Conservation (phyloP, 2,113 vertebrate species). For the Oncorhynchus mykiss region DNA sequence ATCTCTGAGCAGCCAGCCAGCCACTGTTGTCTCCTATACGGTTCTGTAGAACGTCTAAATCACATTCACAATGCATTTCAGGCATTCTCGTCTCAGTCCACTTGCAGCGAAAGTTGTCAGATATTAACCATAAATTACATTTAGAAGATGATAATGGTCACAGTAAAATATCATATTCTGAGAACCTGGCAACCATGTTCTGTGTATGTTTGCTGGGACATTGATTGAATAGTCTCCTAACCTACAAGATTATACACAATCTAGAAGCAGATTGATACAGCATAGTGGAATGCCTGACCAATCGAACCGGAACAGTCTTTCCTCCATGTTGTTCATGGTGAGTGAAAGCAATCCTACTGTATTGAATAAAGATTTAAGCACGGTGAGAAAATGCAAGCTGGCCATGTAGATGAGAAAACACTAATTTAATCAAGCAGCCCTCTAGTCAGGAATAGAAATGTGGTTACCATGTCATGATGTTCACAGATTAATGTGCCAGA, state of each 20-base stretch:
- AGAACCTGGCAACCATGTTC: too few species aligned
- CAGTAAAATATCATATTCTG: too few species aligned
- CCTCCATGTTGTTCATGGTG: not conserved
- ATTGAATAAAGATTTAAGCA: not conserved
- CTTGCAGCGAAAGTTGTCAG: not conserved
- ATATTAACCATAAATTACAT: not conserved
- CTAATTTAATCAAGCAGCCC: constrained; percentile 2
- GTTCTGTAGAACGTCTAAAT: constrained; percentile 6
- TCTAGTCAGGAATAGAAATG: not conserved
- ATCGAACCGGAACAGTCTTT: not conserved
- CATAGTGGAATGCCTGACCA: not conserved
- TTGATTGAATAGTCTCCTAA: too few species aligned
- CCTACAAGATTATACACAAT: not conserved
- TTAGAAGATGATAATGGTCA: not conserved
- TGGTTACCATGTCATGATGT: constrained; percentile 12
- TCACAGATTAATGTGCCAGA: not conserved
- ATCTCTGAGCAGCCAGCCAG: constrained; percentile 6
- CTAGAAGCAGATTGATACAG: not conserved
- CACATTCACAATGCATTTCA: constrained; percentile 12
- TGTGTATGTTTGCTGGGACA: too few species aligned
- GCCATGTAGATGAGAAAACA: not conserved
- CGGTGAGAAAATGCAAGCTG: not conserved
- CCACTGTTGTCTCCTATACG: not conserved
- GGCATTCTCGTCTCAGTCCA: not conserved
- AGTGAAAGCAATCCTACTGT: not conserved